Evolutionary conservation across 1,140 invertebrate genomes (phyloP), one percentile per base, ranked within the genome.

Genomic region (Polypedilum pembai): DNA sequence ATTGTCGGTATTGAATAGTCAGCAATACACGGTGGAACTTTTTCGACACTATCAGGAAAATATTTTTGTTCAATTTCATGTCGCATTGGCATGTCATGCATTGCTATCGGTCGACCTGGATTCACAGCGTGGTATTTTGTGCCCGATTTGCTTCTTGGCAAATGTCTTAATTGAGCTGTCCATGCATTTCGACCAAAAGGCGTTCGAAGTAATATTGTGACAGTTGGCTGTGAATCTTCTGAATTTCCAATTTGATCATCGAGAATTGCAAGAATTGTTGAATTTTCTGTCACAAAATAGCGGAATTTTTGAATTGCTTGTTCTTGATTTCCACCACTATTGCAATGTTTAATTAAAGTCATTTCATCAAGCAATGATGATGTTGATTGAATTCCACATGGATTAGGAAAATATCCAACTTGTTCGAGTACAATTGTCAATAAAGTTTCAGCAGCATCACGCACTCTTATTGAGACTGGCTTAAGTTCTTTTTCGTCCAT

Each of bases 401-500:
- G 90, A 76, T 90, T 90, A 4, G 92, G 92, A 80, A 94, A 94
- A 78, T 91, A 90, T 1, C 92, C 91, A 77, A 94, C 92, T 85
- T 97, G 94, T 83, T 98, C 94, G 7, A 98, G 86, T 76, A 98
- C 92, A 74, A 92, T 89, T 75, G 93, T 94, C 0, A 98, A 85
- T 45, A 98, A 84, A 73, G 91, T 92, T 83, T 99, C 96, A 0
- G 96, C 96, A 0, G 96, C 94, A 85, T 98, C 96, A 78, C 94
- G 87, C 0, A 99, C 96, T 75, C 96, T 86, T 90, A 98, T 94
- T 0, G 96, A 98, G 0, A 93, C 95, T 8, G 96, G 96, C 81
- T 98, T 98, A 41, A 96, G 80, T 82, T 96, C 93, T 80, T 99
- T 99, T 76, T 97, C 94, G 77, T 96, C 93, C 81, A 98, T 99